Percentiles rank a stretch among this genome's conserved stretches.
These are phyloP conservation scores for Cynaeus angustus DNA, from an alignment of 2,888 invertebrate species.

Conservation along the genomic window DNA sequence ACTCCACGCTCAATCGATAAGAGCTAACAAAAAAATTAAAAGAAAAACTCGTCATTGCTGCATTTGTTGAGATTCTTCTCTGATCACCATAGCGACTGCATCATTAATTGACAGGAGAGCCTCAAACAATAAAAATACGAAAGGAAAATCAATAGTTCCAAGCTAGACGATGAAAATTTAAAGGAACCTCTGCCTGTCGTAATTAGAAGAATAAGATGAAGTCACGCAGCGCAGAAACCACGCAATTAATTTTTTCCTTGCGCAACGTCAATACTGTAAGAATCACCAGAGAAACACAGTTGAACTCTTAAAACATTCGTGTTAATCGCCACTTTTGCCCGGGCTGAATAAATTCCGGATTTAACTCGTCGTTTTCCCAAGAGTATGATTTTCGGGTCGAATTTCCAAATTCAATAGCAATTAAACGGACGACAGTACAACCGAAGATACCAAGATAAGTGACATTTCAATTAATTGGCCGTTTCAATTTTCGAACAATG, in stretches of 20 bases:
- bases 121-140: slow-evolving; percentile 1
- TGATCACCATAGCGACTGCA: slow-evolving; percentile 20
- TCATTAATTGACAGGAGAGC: slow-evolving; percentile 12
- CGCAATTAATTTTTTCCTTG: slow-evolving; percentile 14
- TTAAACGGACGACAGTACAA: slow-evolving; percentile 27
- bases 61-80: not conserved
- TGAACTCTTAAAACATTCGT: not conserved
- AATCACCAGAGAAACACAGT: slow-evolving; percentile 14
- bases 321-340: slow-evolving; percentile 10
- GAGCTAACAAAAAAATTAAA: not conserved
- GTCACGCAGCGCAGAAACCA: slow-evolving; percentile 24
- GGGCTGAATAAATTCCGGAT: slow-evolving; percentile 15
- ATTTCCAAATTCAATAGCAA: slow-evolving; percentile 26
- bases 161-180: slow-evolving; percentile 28
- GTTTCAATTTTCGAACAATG: slow-evolving; percentile 26
- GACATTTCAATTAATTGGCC: slow-evolving; percentile 35
- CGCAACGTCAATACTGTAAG: slow-evolving; percentile 24
- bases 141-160: slow-evolving; percentile 18
- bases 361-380: slow-evolving; percentile 18
- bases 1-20: not conserved
- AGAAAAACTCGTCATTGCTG: not conserved
- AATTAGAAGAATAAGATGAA: slow-evolving; percentile 36
- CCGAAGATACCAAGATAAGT: slow-evolving; percentile 24
- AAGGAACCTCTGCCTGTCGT: slow-evolving; percentile 9
- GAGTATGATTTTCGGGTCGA: slow-evolving; percentile 27